Evolutionary conservation across 2,113 vertebrate genomes (phyloP), one percentile per base, ranked within the genome.

Genomic region (Propithecus coquereli): DNA sequence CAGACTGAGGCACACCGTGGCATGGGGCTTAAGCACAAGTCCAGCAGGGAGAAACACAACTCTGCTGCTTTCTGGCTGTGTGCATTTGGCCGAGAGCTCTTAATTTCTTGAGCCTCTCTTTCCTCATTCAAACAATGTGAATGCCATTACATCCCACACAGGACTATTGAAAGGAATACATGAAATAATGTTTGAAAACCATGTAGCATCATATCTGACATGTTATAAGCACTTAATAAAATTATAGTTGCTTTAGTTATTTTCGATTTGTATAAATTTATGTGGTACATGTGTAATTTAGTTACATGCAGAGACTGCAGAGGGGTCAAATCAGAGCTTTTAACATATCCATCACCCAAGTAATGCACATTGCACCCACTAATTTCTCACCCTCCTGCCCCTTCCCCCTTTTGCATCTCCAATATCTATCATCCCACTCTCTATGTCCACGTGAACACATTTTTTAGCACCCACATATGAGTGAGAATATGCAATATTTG

Each of bases 1-100:
- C 70, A 61, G 18, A 3, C 0, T 0, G 59, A 71, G 66, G 45
- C 10, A 2, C 6, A 27, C 1, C 0, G 0, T 4, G 5, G 10
- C 10, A 2, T 0, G 27, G 37, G 52, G 7, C 68, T 91, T 50
- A 23, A 9, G 12, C 40, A 25, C 20, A 30, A 59, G n/a, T 13
- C 4, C 32, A 4, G 2, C 3, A 43, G 14, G 10, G 47, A 96
- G 80, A 84, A 80, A 52, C 18, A 16, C 50, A 57, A 1, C 23
- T 45, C 4, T 23, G 4, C 43, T 30, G 0, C 14, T 14, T 79
- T 74, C 40, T 63, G 34, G 30, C 45, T 25, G 2, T 34, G 6
- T 54, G 2, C 18, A 43, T n/a, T 37, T 54, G 10, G 54, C 66
- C n/a, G 47, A 79, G 25, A 76, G 23, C 16, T 59, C 50, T 86